Base-by-base conservation (phyloP, 2,797 vertebrate genomes). In the Lophius americanus region DNA sequence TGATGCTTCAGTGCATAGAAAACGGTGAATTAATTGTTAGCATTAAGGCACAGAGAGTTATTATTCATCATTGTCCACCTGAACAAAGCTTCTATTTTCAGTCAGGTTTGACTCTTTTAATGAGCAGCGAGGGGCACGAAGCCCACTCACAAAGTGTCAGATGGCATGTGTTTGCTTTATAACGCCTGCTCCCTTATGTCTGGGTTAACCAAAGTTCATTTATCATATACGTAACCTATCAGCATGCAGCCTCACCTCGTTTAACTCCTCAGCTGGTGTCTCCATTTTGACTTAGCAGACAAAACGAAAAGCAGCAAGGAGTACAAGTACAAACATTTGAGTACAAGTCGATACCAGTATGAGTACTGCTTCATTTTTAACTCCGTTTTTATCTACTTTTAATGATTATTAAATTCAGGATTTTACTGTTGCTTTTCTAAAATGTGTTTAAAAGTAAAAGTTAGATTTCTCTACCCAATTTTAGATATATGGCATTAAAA, bases 41-140 rank as follows among this genome's bases (percentile, higher is more conserved):
- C 74, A 79, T 68, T 64, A 23, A 68, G 46, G 42, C 68, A 61
- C 53, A 68, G 51, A 57, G n/a, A 63, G n/a, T 56, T 60, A 56
- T 75, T 81, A 76, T 85, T 82, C 60, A 66, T 85, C 76, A 69
- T 60, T 69, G 75, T 82, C 69, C 58, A 10, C 64, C 60, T 67
- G 54, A 85, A 65, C 9, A 23, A 66, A 44, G 66, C 69, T 50
- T 53, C 73, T 73, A 49, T 76, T 82, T 78, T 68, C 36, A 69
- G 76, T 61, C 62, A 68, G 68, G 61, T 73, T 61, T 9, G 54
- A 70, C 66, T 76, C 55, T 76, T 86, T 81, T 69, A 85, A 80
- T 81, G 80, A 85, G 59, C 64, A 73, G 67, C 60, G 54, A 82
- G 58, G 68, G 47, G 53, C 78, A 79, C 79, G 84, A 82, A 84